phyloP scores from a whole-genome alignment of 2,888 invertebrate genomes.

The Lepetodrilus schrolli region DNA sequence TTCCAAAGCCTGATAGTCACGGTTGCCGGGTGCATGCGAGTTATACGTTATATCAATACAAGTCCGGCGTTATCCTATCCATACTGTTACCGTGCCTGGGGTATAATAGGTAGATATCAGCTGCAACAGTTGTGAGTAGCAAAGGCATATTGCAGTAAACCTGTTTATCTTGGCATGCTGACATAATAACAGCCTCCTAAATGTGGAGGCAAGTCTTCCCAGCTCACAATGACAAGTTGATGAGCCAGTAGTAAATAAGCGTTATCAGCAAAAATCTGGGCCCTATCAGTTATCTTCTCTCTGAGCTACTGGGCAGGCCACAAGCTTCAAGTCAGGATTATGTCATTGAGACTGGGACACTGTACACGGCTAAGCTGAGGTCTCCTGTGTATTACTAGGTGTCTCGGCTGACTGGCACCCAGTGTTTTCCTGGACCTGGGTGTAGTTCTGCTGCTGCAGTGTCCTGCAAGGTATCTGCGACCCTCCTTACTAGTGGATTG shows the following conservation, averaged over 20 bases:
- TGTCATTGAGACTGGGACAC: too few relatives aligned
- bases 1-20: too few relatives aligned
- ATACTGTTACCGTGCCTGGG: background rate
- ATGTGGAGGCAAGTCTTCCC: background rate
- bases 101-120: background rate
- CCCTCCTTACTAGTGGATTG: too few relatives aligned
- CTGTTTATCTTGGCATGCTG: background rate
- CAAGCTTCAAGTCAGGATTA: background rate
- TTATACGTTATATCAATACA: too few relatives aligned
- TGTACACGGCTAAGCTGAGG: too few relatives aligned
- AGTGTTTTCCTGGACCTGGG: too few relatives aligned
- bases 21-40: too few relatives aligned
- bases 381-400: too few relatives aligned
- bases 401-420: too few relatives aligned
- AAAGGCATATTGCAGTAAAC: background rate
- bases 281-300: background rate
- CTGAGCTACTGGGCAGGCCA: background rate
- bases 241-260: too few relatives aligned
- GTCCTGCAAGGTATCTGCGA: too few relatives aligned
- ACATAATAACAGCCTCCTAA: background rate
- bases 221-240: background rate
- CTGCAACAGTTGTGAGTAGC: background rate
- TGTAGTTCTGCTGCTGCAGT: background rate
- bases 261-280: background rate
- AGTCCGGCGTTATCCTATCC: background rate